Conservation (phyloP, 2,888 invertebrate genomes). For the Branchellion lobata region DNA sequence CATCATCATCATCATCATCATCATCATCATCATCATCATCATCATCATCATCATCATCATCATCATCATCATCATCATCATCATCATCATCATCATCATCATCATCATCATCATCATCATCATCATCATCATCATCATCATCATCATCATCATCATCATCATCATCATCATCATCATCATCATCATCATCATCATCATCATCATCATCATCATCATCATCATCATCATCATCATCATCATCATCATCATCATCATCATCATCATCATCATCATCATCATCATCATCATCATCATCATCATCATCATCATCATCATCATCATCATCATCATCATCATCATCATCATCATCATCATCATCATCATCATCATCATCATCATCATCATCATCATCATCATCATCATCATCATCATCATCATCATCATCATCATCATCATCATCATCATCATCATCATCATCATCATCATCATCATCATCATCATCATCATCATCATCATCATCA, state of each 20-base stretch:
- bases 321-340: constrained; percentile 25
- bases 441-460: constrained; percentile 21
- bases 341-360: constrained; percentile 24
- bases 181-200: constrained; percentile 25
- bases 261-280: constrained; percentile 33
- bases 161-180: constrained; percentile 30
- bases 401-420: constrained; percentile 31
- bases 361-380: constrained; percentile 32
- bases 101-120: constrained; percentile 32
- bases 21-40: constrained; percentile 27
- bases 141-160: constrained; percentile 27
- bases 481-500: constrained; percentile 22
- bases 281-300: constrained; percentile 22
- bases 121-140: constrained; percentile 27
- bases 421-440: constrained; percentile 29
- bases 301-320: constrained; percentile 32
- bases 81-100: constrained; percentile 25
- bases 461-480: constrained; percentile 34
- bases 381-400: constrained; percentile 25
- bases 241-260: constrained; percentile 26
- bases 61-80: constrained; percentile 30
- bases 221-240: constrained; percentile 28
- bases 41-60: constrained; percentile 24
- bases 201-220: constrained; percentile 30
- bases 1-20: constrained; percentile 32